Conservation (phyloP, 2,797 vertebrate genomes). For the Danio choprae region DNA sequence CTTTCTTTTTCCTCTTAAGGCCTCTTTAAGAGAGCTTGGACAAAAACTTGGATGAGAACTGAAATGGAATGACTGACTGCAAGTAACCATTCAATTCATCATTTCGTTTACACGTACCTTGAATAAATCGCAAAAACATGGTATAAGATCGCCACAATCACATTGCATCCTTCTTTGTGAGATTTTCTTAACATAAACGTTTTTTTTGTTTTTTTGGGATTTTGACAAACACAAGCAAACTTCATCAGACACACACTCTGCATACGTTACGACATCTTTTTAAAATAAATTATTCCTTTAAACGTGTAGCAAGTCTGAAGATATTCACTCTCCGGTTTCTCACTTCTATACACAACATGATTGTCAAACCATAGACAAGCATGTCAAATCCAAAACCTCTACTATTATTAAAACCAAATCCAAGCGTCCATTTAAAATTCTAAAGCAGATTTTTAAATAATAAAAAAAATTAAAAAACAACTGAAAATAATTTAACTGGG, state of each 20-base stretch:
- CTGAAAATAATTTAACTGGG: constrained; percentile 31
- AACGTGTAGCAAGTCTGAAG: not conserved
- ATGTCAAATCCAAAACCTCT: constrained; percentile 43
- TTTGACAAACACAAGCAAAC: not conserved
- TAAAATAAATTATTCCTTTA: constrained; percentile 25
- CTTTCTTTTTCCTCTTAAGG: constrained; percentile 52
- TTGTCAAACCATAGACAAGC: constrained; percentile 52
- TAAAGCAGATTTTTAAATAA: not conserved
- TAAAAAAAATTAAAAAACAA: not conserved
- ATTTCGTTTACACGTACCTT: constrained; percentile 4
- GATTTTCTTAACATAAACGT: constrained; percentile 13
- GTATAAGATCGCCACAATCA: constrained; percentile 13
- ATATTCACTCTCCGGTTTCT: constrained; percentile 25
- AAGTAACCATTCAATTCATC: constrained; percentile 10
- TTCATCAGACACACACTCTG: not conserved
- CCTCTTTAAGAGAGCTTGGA: constrained; percentile 55
- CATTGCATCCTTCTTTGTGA: not conserved
- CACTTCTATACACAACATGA: constrained; percentile 44
- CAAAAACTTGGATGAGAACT: constrained; percentile 50
- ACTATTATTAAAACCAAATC: constrained; percentile 42
- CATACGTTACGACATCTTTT: constrained; percentile 2
- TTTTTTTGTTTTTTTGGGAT: constrained; percentile 12
- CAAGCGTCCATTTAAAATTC: constrained; percentile 38
- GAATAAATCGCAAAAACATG: constrained; percentile 20
- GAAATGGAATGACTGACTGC: constrained; percentile 42